phyloP scores from a whole-genome alignment of 1,140 invertebrate genomes.

The Tetraneura akinire region DNA sequence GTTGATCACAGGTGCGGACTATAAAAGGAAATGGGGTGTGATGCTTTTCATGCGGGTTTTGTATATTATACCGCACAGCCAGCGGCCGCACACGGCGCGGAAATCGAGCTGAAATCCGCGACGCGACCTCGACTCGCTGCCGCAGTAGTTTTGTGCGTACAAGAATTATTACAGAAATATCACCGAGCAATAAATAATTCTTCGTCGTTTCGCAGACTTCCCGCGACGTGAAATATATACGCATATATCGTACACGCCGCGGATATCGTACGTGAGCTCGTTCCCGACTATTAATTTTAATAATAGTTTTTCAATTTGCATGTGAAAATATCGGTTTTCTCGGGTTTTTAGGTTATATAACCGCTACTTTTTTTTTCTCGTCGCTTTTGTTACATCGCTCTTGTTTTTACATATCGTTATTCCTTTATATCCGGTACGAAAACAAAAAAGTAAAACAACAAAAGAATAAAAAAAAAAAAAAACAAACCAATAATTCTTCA shows the following conservation, averaged over 20 bases:
- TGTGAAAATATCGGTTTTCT: background rate
- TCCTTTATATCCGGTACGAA: no score
- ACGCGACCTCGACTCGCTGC: background rate
- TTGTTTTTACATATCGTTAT: no score
- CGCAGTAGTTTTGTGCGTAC: background rate
- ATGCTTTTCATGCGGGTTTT: no score
- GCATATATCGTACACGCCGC: background rate
- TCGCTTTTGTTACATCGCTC: no score
- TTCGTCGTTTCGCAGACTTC: conserved; percentile 12
- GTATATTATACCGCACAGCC: no score
- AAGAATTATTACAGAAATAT: conserved; percentile 42
- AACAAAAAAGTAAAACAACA: no score
- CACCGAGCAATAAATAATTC: conserved; percentile 36
- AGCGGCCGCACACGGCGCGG: no score
- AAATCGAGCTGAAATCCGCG: background rate
- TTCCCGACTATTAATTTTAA: background rate
- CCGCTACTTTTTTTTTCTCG: no score
- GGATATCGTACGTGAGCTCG: background rate
- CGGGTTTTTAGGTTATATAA: background rate
- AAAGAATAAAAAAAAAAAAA: no score
- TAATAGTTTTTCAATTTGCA: conserved; percentile 1
- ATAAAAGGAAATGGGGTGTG: background rate
- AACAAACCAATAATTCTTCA: no score
- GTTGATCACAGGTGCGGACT: background rate
- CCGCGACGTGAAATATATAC: background rate